Percentiles rank a stretch among this genome's conserved stretches.
phyloP scores from a whole-genome alignment of 35 echinoderm and acorn worm genomes.

The Stichopus chloronotus region DNA sequence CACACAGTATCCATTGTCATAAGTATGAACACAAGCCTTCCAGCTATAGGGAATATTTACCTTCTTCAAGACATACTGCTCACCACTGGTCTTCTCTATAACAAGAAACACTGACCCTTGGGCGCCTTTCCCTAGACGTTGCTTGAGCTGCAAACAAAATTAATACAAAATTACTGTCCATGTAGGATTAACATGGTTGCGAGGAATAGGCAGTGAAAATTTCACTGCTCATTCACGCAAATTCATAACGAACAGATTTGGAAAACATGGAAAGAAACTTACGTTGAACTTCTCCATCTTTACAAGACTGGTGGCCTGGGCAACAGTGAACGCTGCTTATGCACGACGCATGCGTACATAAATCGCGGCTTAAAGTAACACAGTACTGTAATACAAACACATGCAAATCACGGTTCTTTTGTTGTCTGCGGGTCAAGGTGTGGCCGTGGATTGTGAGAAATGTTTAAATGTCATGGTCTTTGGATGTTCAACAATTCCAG shows the following conservation, averaged over 20 bases:
- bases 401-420: too few relatives aligned
- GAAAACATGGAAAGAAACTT: conserved; percentile 22
- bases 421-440: too few relatives aligned
- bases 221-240: background rate
- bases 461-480: too few relatives aligned
- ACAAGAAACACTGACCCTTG: conserved; percentile 96
- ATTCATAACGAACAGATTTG: background rate
- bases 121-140: conserved; percentile 96
- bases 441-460: too few relatives aligned
- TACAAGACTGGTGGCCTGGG: conserved; percentile 28
- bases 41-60: conserved; percentile 52
- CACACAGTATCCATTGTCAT: too few relatives aligned
- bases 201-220: background rate
- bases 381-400: too few relatives aligned
- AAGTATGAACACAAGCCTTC: too few relatives aligned
- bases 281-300: conserved; percentile 54
- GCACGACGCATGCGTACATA: background rate
- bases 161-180: background rate
- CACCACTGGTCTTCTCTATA: conserved; percentile 54
- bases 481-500: too few relatives aligned
- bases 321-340: conserved; percentile 42
- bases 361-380: background rate
- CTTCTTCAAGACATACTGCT: conserved; percentile 88
- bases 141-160: conserved; percentile 74
- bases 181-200: background rate